Evolutionary conservation across 2,888 invertebrate species (phyloP).

Genomic region (Tricholauxania praeusta): DNA sequence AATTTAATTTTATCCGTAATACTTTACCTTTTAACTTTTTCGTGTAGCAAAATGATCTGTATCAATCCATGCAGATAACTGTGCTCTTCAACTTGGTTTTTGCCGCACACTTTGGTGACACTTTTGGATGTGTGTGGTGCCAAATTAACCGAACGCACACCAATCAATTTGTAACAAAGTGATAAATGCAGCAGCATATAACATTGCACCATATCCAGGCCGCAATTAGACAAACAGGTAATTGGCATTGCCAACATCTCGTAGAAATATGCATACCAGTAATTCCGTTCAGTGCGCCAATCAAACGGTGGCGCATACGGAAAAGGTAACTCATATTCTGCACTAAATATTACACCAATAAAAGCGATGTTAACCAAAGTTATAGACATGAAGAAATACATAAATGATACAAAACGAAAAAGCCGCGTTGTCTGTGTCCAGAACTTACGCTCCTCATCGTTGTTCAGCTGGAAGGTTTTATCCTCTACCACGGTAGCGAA

Average conservation of each 20-base stretch:
- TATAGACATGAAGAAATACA: slow-evolving; percentile 44
- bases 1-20: no score
- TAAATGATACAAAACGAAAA: slow-evolving; percentile 48
- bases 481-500: slow-evolving; percentile 49
- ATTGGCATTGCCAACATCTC: slow-evolving; percentile 55
- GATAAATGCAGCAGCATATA: slow-evolving; percentile 59
- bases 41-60: slow-evolving; percentile 27
- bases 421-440: slow-evolving; percentile 50
- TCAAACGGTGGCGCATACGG: slow-evolving; percentile 60
- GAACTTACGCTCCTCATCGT: slow-evolving; percentile 44
- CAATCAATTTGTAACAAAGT: slow-evolving; percentile 53
- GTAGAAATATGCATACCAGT: slow-evolving; percentile 55
- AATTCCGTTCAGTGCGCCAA: slow-evolving; percentile 50
- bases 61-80: neutral
- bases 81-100: slow-evolving; percentile 30
- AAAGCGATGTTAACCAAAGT: slow-evolving; percentile 43
- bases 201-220: slow-evolving; percentile 55
- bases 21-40: slow-evolving; percentile 40
- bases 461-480: slow-evolving; percentile 45
- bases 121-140: slow-evolving; percentile 30
- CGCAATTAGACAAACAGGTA: slow-evolving; percentile 52
- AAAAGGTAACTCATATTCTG: slow-evolving; percentile 55
- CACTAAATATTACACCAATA: slow-evolving; percentile 45
- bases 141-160: slow-evolving; percentile 51
- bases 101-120: slow-evolving; percentile 4